phyloP scores from a whole-genome alignment of 2,797 vertebrate genomes.

The Trachops cirrhosus region DNA sequence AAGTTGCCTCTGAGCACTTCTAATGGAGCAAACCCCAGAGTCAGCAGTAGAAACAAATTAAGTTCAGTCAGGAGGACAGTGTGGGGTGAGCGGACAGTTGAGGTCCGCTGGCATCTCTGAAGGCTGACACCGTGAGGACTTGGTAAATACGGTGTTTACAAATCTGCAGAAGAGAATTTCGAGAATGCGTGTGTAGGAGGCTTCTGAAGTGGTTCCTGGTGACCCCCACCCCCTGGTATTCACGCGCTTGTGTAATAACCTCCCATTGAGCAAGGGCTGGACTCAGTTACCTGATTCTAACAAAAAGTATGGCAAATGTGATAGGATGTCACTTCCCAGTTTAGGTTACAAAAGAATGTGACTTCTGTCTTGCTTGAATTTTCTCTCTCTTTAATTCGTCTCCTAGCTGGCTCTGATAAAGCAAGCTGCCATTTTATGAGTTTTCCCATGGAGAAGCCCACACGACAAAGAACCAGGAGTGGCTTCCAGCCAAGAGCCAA shows the following conservation, averaged over 20 bases:
- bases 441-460: neutral
- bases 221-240: neutral
- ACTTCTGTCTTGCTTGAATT: neutral
- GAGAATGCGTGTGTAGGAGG: neutral
- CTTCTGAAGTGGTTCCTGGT: neutral
- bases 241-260: neutral
- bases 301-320: neutral
- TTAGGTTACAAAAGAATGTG: neutral
- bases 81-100: neutral
- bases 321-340: neutral
- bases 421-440: neutral
- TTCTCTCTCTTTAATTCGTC: neutral
- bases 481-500: neutral
- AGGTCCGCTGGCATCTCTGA: neutral
- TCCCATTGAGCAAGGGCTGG: neutral
- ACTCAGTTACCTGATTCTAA: neutral
- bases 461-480: neutral
- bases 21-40: neutral
- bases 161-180: neutral
- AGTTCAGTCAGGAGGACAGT: neutral
- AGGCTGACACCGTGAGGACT: neutral
- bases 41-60: neutral
- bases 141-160: neutral
- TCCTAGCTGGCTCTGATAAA: neutral
- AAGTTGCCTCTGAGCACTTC: neutral